Evolutionary conservation across 2,888 invertebrate genomes (phyloP), one percentile per base, ranked within the genome.

Genomic region (Nomada fabriciana): DNA sequence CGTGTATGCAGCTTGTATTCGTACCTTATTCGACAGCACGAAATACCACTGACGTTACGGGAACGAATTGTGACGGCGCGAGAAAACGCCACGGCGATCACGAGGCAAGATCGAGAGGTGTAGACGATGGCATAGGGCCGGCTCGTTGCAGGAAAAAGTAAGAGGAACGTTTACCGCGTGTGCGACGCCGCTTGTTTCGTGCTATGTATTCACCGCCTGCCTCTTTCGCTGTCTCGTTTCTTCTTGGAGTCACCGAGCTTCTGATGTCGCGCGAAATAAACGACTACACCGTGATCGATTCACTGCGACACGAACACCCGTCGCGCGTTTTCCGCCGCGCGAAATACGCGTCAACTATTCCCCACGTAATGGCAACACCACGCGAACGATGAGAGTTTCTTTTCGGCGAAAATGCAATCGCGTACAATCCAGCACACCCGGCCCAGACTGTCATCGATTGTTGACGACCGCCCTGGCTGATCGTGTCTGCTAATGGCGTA

Each of bases 391-490:
- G 52, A 42, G 69, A 53, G 61, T 65, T 55, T 77, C 71, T 81
- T 84, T 67, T 60, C 53, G 64, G 50, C 67, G 65, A 80, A 84
- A 80, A 80, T 59, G 55, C 78, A 79, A 77, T 86, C 81, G 82
- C 60, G 57, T 20, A 86, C 84, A 74, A 79, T 63, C 61, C 70
- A 65, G 74, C 82, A 85, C 85, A 77, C 84, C 82, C 80, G 87
- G 82, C 81, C 68, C 77, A 63, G 75, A 86, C 86, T 82, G 86
- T 88, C 89, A 89, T 89, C 80, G 89, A 89, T 89, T 87, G 90
- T 89, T 86, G 87, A 86, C 80, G 86, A 76, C 74, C 80, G 77
- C 75, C 76, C 15, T 67, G 73, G 59, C 69, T 57, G 78, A 74
- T 80, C 70, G 57, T 52, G 57, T 18, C 2, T 9, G 13, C 55